phyloP scores from a whole-genome alignment of 2,888 invertebrate species.

The Plagiodera versicolora region DNA sequence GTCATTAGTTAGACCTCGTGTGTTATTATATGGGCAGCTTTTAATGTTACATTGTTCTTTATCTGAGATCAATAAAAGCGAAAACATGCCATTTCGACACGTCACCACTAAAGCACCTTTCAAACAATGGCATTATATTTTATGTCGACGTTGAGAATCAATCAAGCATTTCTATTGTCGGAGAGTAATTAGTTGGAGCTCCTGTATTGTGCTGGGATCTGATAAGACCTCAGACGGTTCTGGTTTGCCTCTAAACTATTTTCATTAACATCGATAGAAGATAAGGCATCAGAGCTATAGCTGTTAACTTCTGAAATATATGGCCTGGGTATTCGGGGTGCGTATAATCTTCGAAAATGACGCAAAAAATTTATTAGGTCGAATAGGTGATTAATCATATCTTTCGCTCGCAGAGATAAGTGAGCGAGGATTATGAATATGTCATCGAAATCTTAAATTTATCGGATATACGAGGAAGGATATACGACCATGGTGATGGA shows the following conservation, averaged over 20 bases:
- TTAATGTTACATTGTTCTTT: constrained; percentile 24
- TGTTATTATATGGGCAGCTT: constrained; percentile 3
- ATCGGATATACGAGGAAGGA: background rate
- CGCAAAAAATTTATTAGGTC: constrained; percentile 1
- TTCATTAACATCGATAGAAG: background rate
- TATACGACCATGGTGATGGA: background rate
- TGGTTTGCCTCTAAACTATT: background rate
- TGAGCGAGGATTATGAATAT: constrained; percentile 22
- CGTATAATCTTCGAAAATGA: background rate
- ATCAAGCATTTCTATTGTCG: constrained; percentile 36
- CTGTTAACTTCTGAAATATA: background rate
- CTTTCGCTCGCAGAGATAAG: constrained; percentile 21
- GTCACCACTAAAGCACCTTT: constrained; percentile 39
- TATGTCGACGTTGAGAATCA: constrained; percentile 46
- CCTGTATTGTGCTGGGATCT: constrained; percentile 42
- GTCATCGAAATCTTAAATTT: constrained; percentile 6
- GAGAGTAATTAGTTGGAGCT: constrained; percentile 43
- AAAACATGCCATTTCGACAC: constrained; percentile 40
- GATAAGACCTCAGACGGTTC: constrained; percentile 33
- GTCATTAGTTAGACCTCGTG: no score
- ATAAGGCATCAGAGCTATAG: background rate
- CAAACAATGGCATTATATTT: constrained; percentile 46
- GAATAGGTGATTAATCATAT: constrained; percentile 21
- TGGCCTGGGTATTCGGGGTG: background rate
- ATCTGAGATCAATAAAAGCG: constrained; percentile 22